A percentile compares a stretch with the other conserved stretches of the same genome.
Evolutionary conservation across 2,113 vertebrate genomes (phyloP).

Genomic region (Alligator sinensis): DNA sequence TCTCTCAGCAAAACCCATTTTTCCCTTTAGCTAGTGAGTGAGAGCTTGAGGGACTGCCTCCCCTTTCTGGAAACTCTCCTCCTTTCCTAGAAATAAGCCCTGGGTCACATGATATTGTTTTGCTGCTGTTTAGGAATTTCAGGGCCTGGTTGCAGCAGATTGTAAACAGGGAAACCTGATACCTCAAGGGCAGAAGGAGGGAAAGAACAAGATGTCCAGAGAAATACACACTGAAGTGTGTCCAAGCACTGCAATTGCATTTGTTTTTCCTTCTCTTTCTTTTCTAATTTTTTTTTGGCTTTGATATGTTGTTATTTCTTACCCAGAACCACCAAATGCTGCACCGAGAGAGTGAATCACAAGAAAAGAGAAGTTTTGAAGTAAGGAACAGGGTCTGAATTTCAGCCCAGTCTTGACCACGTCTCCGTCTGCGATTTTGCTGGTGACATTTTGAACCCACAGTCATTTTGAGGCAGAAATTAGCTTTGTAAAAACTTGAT

Average conservation of each 20-base stretch:
- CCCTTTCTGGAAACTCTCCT: constrained; percentile 35
- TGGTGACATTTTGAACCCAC: background rate
- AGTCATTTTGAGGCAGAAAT: background rate
- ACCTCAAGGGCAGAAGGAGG: constrained; percentile 62
- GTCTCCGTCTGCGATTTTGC: background rate
- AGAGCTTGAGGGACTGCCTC: background rate
- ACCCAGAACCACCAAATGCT: constrained; percentile 23
- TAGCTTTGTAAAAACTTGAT: background rate
- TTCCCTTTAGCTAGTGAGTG: background rate
- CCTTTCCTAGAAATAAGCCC: constrained; percentile 70
- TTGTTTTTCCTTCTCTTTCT: too few species aligned
- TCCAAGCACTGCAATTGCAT: constrained; percentile 34
- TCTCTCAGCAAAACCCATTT: background rate
- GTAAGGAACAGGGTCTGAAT: background rate
- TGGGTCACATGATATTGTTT: constrained; percentile 70
- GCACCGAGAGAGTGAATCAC: background rate
- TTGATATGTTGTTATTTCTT: background rate
- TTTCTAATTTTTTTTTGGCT: background rate
- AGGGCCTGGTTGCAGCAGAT: constrained; percentile 60
- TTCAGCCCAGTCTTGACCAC: background rate
- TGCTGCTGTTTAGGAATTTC: constrained; percentile 76
- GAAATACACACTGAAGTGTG: constrained; percentile 39
- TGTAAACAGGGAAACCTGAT: constrained; percentile 77
- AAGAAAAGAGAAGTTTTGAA: constrained; percentile 22
- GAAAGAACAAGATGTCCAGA: constrained; percentile 73